A percentile compares a stretch with the other conserved stretches of the same genome.
Conservation (phyloP, 2,888 invertebrate species). For the Bellardia pandia region DNA sequence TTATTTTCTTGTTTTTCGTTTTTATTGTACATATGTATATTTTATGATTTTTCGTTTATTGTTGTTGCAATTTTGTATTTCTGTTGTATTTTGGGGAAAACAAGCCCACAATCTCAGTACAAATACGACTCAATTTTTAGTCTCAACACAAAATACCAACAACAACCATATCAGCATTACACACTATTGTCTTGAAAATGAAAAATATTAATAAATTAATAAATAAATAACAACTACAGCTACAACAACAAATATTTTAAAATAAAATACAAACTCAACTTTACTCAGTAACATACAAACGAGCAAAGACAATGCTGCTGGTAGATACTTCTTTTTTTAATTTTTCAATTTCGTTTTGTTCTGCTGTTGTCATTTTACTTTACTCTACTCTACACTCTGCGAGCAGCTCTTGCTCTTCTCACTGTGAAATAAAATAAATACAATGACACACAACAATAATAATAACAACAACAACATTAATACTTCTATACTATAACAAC, state of each 20-base stretch:
- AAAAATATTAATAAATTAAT: constrained; percentile 12
- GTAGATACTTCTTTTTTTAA: constrained; percentile 17
- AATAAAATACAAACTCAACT: constrained; percentile 39
- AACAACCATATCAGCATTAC: constrained; percentile 23
- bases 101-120: constrained; percentile 60
- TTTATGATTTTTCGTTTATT: not conserved
- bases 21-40: not conserved
- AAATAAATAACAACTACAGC: not conserved
- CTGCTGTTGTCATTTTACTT: not conserved
- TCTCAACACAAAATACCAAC: constrained; percentile 51
- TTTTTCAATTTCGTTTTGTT: too few species aligned
- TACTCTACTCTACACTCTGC: constrained; percentile 1
- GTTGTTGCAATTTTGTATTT: constrained; percentile 1
- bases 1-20: not conserved
- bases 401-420: constrained; percentile 14
- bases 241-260: constrained; percentile 2
- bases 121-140: constrained; percentile 41
- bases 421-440: constrained; percentile 36
- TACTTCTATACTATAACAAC: constrained; percentile 28
- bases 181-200: constrained; percentile 27
- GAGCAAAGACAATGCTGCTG: constrained; percentile 27
- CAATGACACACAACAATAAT: constrained; percentile 36
- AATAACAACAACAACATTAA: constrained; percentile 23
- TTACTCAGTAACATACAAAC: constrained; percentile 8
- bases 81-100: constrained; percentile 40